Conservation (phyloP, 2,113 vertebrate genomes). For the Gallinago paraguaiae region DNA sequence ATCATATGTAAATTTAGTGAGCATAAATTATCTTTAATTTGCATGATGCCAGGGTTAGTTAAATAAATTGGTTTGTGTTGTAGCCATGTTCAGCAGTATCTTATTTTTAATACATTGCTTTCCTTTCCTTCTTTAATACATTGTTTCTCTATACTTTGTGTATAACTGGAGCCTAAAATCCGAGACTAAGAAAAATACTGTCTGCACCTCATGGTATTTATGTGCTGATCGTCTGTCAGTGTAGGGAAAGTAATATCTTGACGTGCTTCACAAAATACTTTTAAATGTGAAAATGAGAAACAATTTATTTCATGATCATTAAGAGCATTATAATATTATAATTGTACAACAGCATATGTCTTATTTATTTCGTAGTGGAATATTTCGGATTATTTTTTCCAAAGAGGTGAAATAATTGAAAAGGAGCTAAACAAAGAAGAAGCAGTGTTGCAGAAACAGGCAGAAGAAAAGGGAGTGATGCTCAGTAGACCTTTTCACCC, state of each 20-base stretch:
- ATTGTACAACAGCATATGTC: background rate
- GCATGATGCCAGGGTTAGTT: background rate
- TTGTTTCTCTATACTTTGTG: background rate
- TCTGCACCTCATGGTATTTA: background rate
- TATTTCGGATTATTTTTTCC: constrained; percentile 99
- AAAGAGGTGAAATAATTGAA: constrained; percentile 94
- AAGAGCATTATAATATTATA: background rate
- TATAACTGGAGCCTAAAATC: background rate
- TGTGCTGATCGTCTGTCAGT: background rate
- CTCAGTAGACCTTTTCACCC: constrained; percentile 94
- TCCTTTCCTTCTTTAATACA: background rate
- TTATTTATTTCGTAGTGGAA: constrained; percentile 88
- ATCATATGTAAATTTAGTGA: background rate
- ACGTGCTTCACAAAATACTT: background rate
- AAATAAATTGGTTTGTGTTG: background rate
- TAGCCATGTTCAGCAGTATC: background rate
- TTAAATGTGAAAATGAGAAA: background rate
- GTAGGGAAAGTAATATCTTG: background rate
- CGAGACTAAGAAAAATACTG: background rate
- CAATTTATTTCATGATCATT: background rate
- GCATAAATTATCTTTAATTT: background rate
- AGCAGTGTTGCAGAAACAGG: constrained; percentile 87
- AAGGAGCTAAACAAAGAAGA: constrained; percentile 93
- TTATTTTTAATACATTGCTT: background rate
- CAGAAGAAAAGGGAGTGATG: constrained; percentile 87